Conservation (phyloP, 2,113 vertebrate species). For the Centropristis striata region DNA sequence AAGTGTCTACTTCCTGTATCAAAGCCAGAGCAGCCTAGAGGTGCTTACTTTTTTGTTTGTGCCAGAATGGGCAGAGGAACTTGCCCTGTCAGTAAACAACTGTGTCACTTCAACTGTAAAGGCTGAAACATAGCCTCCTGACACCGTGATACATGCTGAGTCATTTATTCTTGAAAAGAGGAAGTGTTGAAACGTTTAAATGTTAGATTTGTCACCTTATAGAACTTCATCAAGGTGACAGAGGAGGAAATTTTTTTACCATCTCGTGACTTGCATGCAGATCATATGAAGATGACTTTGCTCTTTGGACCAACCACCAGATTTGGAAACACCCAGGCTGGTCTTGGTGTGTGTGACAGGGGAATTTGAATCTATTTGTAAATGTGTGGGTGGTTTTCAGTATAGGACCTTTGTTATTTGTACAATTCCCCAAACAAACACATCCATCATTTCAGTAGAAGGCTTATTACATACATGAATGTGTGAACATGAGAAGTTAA, state of each 20-base stretch:
- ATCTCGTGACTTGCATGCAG: constrained; percentile 10
- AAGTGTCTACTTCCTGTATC: background rate
- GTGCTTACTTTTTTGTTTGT: background rate
- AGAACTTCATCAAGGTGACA: too few relatives aligned
- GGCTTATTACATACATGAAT: constrained; percentile 1
- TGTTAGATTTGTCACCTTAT: background rate
- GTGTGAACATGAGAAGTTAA: background rate
- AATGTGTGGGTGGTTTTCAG: constrained; percentile 34
- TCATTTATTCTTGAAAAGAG: constrained; percentile 26
- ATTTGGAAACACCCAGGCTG: constrained; percentile 56
- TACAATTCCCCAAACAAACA: constrained; percentile 10
- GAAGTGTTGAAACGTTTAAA: constrained; percentile 35
- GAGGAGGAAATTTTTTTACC: too few relatives aligned
- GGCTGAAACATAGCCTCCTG: background rate
- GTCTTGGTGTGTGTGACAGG: constrained; percentile 23
- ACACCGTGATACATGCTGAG: background rate
- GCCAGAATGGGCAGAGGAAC: background rate
- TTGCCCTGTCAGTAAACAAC: background rate
- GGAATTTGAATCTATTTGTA: constrained; percentile 52
- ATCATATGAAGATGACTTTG: constrained; percentile 42
- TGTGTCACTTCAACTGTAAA: background rate
- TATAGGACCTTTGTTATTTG: background rate
- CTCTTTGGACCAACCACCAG: background rate
- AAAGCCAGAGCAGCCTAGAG: background rate
- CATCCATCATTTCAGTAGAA: constrained; percentile 15